phyloP scores from a whole-genome alignment of 2,797 vertebrate species.

The Propithecus deckenii region DNA sequence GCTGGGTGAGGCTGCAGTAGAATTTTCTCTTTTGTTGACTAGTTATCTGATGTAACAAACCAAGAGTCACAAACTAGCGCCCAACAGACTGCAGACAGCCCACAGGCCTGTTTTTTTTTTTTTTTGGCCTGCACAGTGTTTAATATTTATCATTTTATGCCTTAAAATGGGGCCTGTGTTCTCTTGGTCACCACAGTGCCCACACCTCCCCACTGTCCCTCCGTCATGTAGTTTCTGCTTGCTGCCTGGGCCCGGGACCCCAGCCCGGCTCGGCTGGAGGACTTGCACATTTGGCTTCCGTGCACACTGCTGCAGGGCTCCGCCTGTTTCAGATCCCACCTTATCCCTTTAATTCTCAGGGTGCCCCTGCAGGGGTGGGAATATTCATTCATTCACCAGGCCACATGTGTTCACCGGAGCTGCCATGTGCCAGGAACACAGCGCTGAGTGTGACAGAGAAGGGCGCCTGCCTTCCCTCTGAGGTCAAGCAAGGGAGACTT shows the following conservation, averaged over 20 bases:
- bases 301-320: too few relatives aligned
- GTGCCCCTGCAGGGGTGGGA: not conserved
- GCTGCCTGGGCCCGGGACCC: not conserved
- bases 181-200: not conserved
- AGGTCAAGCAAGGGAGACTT: not conserved
- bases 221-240: not conserved
- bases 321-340: fast-evolving
- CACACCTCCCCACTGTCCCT: fast-evolving
- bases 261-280: fast-evolving
- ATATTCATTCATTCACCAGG: not conserved
- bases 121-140: not conserved
- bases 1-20: not conserved
- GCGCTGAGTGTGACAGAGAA: fast-evolving
- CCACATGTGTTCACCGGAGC: fast-evolving
- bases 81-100: not conserved
- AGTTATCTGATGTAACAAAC: not conserved
- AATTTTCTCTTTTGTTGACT: not conserved
- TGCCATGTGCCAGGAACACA: not conserved
- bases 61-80: fast-evolving
- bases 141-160: not conserved
- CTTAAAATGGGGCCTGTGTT: not conserved
- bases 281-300: fast-evolving
- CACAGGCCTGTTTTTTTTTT: not conserved
- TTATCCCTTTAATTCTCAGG: not conserved
- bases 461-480: not conserved